Evolutionary conservation across 2,113 vertebrate genomes (phyloP).

Genomic region (Etia nguti): DNA sequence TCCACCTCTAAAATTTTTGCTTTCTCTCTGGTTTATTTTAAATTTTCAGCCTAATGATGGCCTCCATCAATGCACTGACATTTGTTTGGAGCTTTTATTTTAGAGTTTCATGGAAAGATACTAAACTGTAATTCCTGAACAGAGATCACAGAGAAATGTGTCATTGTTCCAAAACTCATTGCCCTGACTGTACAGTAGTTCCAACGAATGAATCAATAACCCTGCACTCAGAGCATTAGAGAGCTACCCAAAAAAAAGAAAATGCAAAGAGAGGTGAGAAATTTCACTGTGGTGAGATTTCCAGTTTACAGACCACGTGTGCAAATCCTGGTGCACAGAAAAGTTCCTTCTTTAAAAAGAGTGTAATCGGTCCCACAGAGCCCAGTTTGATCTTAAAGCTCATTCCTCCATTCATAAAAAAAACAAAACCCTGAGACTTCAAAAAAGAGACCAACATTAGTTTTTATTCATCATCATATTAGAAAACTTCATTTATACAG

Average conservation of each 20-base stretch:
- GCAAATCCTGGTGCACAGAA: neutral
- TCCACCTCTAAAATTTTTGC: neutral
- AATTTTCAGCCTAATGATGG: neutral
- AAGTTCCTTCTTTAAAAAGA: neutral
- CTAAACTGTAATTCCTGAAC: neutral
- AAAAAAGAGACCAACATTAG: neutral
- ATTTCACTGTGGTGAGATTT: neutral
- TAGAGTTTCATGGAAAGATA: neutral
- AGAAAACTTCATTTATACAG: neutral
- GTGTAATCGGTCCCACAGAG: neutral
- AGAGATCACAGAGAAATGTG: neutral
- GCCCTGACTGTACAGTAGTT: neutral
- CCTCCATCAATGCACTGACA: neutral
- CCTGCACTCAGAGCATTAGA: neutral
- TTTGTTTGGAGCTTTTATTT: neutral
- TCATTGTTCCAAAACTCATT: neutral
- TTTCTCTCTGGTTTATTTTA: neutral
- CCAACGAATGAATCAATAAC: neutral
- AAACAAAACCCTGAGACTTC: neutral
- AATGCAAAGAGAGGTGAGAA: neutral
- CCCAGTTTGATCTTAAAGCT: neutral
- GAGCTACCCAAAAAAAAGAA: neutral
- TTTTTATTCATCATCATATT: neutral
- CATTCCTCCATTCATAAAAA: neutral
- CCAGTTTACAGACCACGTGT: neutral